These are phyloP conservation scores for Pyrgus malvae DNA, from an alignment of 2,888 invertebrate species.

Conservation along the genomic window DNA sequence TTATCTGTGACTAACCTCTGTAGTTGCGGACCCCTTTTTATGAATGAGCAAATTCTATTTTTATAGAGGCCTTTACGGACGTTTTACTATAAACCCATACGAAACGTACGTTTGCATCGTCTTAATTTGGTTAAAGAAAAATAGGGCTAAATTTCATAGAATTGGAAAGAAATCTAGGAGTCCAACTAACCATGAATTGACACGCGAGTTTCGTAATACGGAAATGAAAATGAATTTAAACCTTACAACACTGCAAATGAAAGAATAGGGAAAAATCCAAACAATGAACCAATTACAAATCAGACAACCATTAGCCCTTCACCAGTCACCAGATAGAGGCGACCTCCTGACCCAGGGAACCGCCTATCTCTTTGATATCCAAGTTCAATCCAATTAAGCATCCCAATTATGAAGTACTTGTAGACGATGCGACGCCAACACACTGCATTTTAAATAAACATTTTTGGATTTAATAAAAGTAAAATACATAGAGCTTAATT, in stretches of 20 bases:
- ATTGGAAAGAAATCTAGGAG: no score
- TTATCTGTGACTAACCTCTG: not conserved
- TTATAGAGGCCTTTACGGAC: conserved; percentile 1
- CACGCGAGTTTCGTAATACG: no score
- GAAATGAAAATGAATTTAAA: no score
- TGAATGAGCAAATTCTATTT: conserved; percentile 7
- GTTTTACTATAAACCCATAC: not conserved
- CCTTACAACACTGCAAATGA: not conserved
- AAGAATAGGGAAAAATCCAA: not conserved
- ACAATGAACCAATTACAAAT: not conserved
- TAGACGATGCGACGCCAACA: conserved; percentile 14
- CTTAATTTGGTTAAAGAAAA: no score
- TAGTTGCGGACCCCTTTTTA: conserved; percentile 5
- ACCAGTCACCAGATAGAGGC: conserved; percentile 2
- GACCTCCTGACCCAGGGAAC: conserved; percentile 10
- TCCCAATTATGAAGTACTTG: conserved; percentile 13
- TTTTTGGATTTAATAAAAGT: no score
- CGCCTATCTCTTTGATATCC: conserved; percentile 7
- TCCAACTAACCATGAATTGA: no score
- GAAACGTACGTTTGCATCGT: not conserved
- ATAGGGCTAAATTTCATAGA: no score
- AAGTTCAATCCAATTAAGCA: not conserved
- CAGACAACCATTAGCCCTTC: conserved; percentile 6
- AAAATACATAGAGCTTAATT: no score
- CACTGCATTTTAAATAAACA: conserved; percentile 4